Base-by-base conservation (phyloP, 2,888 invertebrate species). In the Xestia c-nigrum region DNA sequence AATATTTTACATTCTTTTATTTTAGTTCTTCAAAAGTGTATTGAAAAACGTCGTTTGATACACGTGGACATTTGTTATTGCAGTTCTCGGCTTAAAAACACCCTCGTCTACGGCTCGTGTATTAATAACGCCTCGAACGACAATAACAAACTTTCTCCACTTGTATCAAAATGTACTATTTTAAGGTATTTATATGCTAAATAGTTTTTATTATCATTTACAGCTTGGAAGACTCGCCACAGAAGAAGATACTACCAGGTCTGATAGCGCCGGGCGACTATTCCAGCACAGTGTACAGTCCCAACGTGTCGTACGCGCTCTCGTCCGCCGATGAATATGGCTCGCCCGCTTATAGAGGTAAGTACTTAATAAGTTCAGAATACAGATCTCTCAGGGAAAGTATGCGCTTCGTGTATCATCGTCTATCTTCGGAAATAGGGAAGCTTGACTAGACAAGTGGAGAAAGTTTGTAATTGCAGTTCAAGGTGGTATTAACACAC, bases 281-380 rank as follows among this genome's bases (percentile, higher is more conserved):
- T 83, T 74, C 94, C 0, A 91, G 93, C 61, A 87, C 94, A 0
- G 95, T 96, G 24, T 96, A 93, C 87, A 96, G 96, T 71, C 96
- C 97, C 0, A 97, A 97, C 87, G 96, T 96, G n/a, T 97, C 97
- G 3, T 97, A 96, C 83, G 94, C 93, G 1, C 87, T 97, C 40
- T 96, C 96, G 0, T 93, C 96, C 0, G 96, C 95, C 0, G 97
- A 97, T 77, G 97, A 97, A 67, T 97, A 96, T 82, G 95, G 95
- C n/a, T 96, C 97, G 3, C 96, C 97, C 1, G 95, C 95, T 16
- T 97, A 96, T 77, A 94, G 96, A 93, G 93, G 97, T 97, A 90
- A 78, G 40, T 79, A 24, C 5, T 31, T 31, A 31, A 31, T 31
- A 31, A 31, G 12, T 24, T 57, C 21, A 64, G 61, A 38, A 61